Base-by-base conservation (phyloP, 2,888 invertebrate genomes). In the Lordiphosa fenestrarum region DNA sequence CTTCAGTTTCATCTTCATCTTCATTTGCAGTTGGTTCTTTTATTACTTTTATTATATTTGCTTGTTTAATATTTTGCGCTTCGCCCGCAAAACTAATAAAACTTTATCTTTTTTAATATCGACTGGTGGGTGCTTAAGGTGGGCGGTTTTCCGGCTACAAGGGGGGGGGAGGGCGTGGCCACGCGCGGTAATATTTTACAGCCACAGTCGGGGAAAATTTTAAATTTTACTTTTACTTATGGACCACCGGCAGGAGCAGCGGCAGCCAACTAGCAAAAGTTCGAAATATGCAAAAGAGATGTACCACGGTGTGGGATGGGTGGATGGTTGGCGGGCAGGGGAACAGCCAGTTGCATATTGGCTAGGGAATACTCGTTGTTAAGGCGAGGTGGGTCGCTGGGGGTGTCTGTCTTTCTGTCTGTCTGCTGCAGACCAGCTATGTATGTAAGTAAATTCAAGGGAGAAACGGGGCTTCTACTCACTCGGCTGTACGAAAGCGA, bases 61-160 rank as follows among this genome's bases (percentile, higher is more conserved):
- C 53, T 33, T 13, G 50, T 58, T 56, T 38, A 58, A 53, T 55
- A 41, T 58, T 53, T 47, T 51, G 33, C 53, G 13, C 39, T 21
- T 4, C 25, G 66, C 54, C 55, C 56, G 59, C 53, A 65, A 61
- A 73, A 66, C 64, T 61, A 74, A 82, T 76, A 69, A 80, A 77
- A 77, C 71, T 77, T 77, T 76, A 76, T 73, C 62, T 68, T 68
- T 75, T 73, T 77, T 68, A 65, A 78, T 70, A 74, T 66, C 59
- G 63, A 65, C 64, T 60, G 54, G 67, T 59, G 53, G 67, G 53
- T 49, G 42, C 56, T 42, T 50, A 40, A 33, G 56, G 47, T 46
- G 39, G 52, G 44, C 44, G 33, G 44, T 33, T 44, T 48, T 19
- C 30, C 35, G 12, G 40, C 41, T 15, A 15, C 15, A 2, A 15